Base-by-base conservation (phyloP, 64 coral and sea anemone species). In the Orbicella faveolata region DNA sequence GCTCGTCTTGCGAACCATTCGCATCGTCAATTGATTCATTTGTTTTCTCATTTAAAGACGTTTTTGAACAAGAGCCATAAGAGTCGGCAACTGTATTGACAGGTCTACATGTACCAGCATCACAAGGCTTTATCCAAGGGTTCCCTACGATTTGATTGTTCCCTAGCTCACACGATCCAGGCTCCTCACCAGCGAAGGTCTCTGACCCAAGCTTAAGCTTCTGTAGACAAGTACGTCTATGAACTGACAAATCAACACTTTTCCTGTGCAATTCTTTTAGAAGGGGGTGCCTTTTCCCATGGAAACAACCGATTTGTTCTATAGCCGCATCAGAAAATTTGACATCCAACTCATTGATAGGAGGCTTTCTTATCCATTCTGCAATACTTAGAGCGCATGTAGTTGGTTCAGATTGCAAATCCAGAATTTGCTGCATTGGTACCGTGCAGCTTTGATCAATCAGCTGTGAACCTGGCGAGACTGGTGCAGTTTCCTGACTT, bases 291-390 rank as follows among this genome's bases (percentile, higher is more conserved):
- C 83, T 65, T 20, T 79, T 90, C 8, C 87, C 88, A 86, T 94
- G 92, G 76, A 94, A 94, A 78, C 69, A 23, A 73, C 70, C 59
- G 35, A 94, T 73, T 89, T 76, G 88, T 3, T 23, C 73, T 44
- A 89, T 41, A 34, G 92, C 80, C 52, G 37, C 36, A 76, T n/a
- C 61, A 12, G 79, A 52, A 68, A 90, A 94, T 13, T 34, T 19
- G 12, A 94, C 92, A 20, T 89, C 70, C 34, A 94, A 73, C 44
- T 84, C 70, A 19, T 35, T 41, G 37, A 94, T 74, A 9, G 92
- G 92, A 10, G 92, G 80, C 16, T 77, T 80, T 23, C 75, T 37
- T 54, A 94, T 84, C 92, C 92, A 94, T 17, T 79, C 81, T 34
- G 92, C 87, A 34, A 90, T 76, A 72, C 16, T 51, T 44, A 16